phyloP scores from a whole-genome alignment of 2,797 vertebrate species.

The Falco berigora region DNA sequence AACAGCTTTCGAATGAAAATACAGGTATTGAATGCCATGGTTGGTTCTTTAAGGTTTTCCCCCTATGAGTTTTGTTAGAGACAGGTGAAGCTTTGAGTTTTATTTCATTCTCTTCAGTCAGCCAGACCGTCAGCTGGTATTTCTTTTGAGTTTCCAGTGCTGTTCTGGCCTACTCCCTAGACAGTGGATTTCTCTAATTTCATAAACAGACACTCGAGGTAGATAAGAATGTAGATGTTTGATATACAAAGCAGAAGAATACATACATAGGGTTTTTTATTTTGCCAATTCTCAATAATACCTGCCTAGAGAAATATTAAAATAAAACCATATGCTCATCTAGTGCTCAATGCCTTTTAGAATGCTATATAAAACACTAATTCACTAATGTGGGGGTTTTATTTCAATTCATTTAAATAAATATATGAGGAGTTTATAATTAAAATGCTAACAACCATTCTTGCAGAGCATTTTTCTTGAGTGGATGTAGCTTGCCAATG shows the following conservation, averaged over 20 bases:
- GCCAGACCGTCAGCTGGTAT: background rate
- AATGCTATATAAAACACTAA: background rate
- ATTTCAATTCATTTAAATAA: background rate
- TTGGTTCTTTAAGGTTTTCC: background rate
- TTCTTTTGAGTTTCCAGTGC: background rate
- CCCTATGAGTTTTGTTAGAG: background rate
- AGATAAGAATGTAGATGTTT: background rate
- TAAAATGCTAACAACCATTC: background rate
- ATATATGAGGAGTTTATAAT: background rate
- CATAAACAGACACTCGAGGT: background rate
- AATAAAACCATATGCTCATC: background rate
- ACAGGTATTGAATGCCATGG: background rate
- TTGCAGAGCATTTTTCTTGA: background rate
- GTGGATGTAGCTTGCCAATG: accelerated
- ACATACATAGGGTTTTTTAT: background rate
- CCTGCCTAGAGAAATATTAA: background rate
- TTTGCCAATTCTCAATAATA: background rate
- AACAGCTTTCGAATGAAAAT: background rate
- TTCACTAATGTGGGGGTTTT: background rate
- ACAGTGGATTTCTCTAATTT: background rate
- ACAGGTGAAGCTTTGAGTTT: background rate
- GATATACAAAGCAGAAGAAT: background rate
- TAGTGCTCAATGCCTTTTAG: background rate
- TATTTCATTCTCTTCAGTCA: background rate
- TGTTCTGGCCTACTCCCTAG: background rate